Evolutionary conservation across 2,797 vertebrate species (phyloP), one percentile per base, ranked within the genome.

Genomic region (Macropus fuliginosus): DNA sequence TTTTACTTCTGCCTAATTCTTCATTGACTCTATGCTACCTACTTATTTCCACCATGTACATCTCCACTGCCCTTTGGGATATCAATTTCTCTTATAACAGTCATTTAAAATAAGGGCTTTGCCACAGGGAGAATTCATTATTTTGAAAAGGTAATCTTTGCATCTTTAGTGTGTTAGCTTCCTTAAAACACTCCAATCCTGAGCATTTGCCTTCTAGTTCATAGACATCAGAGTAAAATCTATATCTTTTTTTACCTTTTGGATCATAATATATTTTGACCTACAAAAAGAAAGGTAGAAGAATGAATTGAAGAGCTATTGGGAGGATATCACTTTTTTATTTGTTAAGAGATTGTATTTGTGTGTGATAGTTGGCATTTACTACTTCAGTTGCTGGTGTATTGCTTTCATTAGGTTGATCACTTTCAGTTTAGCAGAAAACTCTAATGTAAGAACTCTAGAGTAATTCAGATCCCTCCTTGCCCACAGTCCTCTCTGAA

Each of bases 351-450:
- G 18, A 81, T 81, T 46, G 40, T 81, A 27, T 55, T 93, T 93
- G 89, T 91, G 5, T 93, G 46, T 92, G 55, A 50, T 95, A 66
- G 92, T 56, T 91, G 90, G 95, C 93, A 96, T 54, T 66, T 96
- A 54, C 40, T 92, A 95, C 94, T 90, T 91, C 96, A 91, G 62
- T 94, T 89, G 1, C 95, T 95, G 90, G 94, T 10, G 55, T 90
- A 97, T 96, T 92, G 54, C 96, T 97, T 97, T 94, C 97, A 96
- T 98, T 98, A 98, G 96, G 87, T 55, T 95, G 31, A 97, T 97
- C 54, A 40, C 93, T 97, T 98, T 94, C 93, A 95, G 96, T 97
- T 98, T 96, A 95, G 90, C 92, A 96, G 92, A 94, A 96, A 98
- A 97, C 31, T 50, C 97, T 91, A 94, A 91, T 93, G 57, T 95